Percentiles rank a stretch among this genome's conserved stretches.
These are phyloP conservation scores for Venusia cambrica DNA, from an alignment of 2,888 invertebrate species.

Conservation along the genomic window DNA sequence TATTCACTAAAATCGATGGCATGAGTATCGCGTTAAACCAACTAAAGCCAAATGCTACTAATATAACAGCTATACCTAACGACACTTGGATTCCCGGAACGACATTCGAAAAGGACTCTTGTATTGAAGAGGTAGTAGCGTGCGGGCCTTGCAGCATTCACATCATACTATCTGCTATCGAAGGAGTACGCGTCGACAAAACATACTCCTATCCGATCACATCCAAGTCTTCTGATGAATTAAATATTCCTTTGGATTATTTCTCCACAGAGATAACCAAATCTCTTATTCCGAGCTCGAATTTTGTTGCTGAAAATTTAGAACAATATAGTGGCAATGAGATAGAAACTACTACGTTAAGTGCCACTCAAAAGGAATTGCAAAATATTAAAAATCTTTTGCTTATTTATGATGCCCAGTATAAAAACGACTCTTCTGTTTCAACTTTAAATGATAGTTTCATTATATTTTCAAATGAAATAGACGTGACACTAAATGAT, in stretches of 20 bases:
- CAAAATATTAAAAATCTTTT: constrained; percentile 15
- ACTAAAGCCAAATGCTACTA: constrained; percentile 70
- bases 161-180: constrained; percentile 26
- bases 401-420: neutral
- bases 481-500: too few relatives aligned
- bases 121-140: constrained; percentile 49
- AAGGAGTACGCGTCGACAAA: constrained; percentile 12
- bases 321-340: constrained; percentile 19
- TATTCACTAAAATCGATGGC: constrained; percentile 92
- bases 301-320: constrained; percentile 22
- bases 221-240: constrained; percentile 5
- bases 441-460: constrained; percentile 30
- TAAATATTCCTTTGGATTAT: constrained; percentile 11
- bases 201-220: constrained; percentile 6
- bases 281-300: constrained; percentile 3
- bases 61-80: constrained; percentile 28
- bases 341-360: constrained; percentile 34
- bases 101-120: constrained; percentile 37
- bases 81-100: constrained; percentile 35
- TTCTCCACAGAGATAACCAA: constrained; percentile 9
- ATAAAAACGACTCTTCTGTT: constrained; percentile 9
- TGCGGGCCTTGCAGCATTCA: constrained; percentile 54
- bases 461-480: constrained; percentile 32
- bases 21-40: constrained; percentile 83
- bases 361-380: constrained; percentile 21